Conservation (phyloP, 2,888 invertebrate species). For the Axea sp. region DNA sequence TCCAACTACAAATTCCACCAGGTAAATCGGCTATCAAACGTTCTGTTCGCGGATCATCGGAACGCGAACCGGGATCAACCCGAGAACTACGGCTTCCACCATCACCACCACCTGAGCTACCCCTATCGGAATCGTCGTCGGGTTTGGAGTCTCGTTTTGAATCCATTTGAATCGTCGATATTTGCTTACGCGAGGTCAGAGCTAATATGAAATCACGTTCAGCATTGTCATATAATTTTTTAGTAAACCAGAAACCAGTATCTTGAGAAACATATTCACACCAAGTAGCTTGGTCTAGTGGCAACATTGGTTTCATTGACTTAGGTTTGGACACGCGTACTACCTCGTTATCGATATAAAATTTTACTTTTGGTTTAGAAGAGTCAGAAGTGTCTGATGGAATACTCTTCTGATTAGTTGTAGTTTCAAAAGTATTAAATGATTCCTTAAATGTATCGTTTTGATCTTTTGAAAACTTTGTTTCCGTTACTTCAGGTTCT, state of each 20-base stretch:
- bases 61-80: constrained; percentile 41
- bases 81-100: constrained; percentile 78
- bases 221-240: constrained; percentile 84
- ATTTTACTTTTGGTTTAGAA: constrained; percentile 70
- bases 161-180: constrained; percentile 58
- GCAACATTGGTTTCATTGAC: constrained; percentile 35
- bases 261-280: constrained; percentile 77
- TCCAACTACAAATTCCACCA: constrained; percentile 90
- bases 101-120: constrained; percentile 82
- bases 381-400: constrained; percentile 23
- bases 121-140: constrained; percentile 79
- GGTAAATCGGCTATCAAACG: constrained; percentile 87
- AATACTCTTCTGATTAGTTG: background rate
- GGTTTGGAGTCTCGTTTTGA: constrained; percentile 68
- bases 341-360: constrained; percentile 76
- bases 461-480: background rate
- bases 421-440: too few species aligned
- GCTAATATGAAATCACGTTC: constrained; percentile 83
- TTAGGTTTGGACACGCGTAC: constrained; percentile 70
- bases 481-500: background rate
- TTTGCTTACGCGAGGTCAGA: constrained; percentile 80
- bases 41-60: constrained; percentile 81
- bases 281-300: constrained; percentile 43
- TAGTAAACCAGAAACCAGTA: constrained; percentile 83
- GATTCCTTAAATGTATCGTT: too few species aligned